These are phyloP conservation scores for Gallirallus australis DNA, from an alignment of 2,797 vertebrate species.

Conservation along the genomic window DNA sequence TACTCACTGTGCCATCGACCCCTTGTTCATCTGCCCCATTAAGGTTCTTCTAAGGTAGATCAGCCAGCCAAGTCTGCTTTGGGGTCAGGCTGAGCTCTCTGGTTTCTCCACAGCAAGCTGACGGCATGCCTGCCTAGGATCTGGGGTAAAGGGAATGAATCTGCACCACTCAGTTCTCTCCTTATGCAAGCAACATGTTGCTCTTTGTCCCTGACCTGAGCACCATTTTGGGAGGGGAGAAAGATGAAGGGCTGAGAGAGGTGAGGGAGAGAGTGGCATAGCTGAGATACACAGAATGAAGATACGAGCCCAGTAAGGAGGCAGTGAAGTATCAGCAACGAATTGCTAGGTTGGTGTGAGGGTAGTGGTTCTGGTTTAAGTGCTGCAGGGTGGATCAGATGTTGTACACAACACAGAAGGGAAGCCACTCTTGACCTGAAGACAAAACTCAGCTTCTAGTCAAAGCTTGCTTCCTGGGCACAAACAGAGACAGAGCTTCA, in stretches of 20 bases:
- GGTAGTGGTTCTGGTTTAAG: background rate
- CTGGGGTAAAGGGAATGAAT: background rate
- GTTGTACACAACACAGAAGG: background rate
- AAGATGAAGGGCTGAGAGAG: background rate
- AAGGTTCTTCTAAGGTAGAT: background rate
- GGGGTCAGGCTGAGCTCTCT: background rate
- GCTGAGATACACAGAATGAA: background rate
- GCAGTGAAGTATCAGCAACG: background rate
- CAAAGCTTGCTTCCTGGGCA: background rate
- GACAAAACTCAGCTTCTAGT: background rate
- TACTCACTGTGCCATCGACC: background rate
- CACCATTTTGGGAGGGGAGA: background rate
- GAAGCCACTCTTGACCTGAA: background rate
- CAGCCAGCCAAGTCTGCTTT: background rate
- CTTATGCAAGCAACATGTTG: background rate
- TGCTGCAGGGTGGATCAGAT: background rate
- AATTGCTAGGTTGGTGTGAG: background rate
- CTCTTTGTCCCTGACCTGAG: background rate
- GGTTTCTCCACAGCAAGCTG: background rate
- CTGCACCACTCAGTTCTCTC: fast-evolving
- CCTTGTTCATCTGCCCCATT: background rate
- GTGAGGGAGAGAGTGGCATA: background rate
- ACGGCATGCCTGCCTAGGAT: background rate
- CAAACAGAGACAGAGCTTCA: background rate
- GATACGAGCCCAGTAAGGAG: background rate